phyloP scores from a whole-genome alignment of 2,797 vertebrate genomes.

The Fistularia tabacaria region DNA sequence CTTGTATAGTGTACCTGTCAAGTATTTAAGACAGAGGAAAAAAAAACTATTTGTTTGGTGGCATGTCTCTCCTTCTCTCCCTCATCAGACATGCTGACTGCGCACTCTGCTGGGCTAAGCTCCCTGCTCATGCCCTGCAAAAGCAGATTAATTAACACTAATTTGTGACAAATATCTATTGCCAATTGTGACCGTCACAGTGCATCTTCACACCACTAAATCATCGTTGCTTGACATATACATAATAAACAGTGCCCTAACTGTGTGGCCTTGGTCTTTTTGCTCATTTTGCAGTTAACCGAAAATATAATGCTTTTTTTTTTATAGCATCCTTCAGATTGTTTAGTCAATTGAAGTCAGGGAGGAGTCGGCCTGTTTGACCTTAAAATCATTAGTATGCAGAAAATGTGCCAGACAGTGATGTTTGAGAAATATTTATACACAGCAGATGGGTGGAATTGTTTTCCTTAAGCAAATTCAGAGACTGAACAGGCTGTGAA shows the following conservation, averaged over 20 bases:
- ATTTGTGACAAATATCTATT: conserved; percentile 70
- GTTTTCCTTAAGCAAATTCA: conserved; percentile 40
- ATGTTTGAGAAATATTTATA: conserved; percentile 48
- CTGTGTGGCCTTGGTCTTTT: neutral
- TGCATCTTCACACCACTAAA: conserved; percentile 52
- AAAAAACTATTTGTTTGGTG: conserved; percentile 1
- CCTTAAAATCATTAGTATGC: conserved; percentile 19
- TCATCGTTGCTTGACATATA: conserved; percentile 43
- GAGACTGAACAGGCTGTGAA: conserved; percentile 35
- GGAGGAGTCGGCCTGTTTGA: conserved; percentile 13
- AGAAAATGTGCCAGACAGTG: conserved; percentile 2
- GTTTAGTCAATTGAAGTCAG: conserved; percentile 10
- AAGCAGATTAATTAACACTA: conserved; percentile 75
- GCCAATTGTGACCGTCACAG: conserved; percentile 66
- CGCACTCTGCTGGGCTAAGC: conserved; percentile 67
- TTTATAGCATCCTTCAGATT: conserved; percentile 14
- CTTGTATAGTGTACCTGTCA: conserved; percentile 32
- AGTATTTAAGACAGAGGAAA: conserved; percentile 25
- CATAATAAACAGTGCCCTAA: conserved; percentile 23
- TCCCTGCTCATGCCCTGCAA: conserved; percentile 66
- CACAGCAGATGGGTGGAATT: conserved; percentile 48
- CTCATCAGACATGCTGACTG: conserved; percentile 68
- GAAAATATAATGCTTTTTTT: conserved; percentile 2
- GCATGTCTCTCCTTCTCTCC: conserved; percentile 9
- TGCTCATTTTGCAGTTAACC: neutral